A percentile compares a stretch with the other conserved stretches of the same genome.
Evolutionary conservation across 2,113 vertebrate genomes (phyloP).

Genomic region (Oryzias curvinotus): DNA sequence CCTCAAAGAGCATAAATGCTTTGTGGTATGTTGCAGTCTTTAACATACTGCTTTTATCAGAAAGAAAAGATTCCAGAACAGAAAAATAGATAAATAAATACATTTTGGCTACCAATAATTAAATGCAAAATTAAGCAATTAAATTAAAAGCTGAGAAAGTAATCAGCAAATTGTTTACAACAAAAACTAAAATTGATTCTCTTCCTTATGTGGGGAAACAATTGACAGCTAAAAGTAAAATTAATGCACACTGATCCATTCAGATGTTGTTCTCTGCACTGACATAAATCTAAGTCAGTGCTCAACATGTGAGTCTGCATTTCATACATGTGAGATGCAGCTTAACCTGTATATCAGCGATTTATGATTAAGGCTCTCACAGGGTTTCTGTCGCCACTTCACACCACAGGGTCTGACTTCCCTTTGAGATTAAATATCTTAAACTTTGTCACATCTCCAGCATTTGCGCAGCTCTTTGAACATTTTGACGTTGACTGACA

Average conservation of each 20-base stretch:
- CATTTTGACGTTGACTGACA: background rate
- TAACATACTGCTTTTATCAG: background rate
- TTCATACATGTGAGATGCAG: constrained; percentile 24
- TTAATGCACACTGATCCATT: background rate
- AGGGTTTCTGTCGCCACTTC: constrained; percentile 11
- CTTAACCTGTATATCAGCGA: constrained; percentile 14
- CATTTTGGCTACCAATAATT: background rate
- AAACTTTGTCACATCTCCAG: background rate
- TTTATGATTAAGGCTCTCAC: background rate
- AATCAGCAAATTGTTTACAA: constrained; percentile 82
- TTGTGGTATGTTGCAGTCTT: background rate
- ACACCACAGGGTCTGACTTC: background rate
- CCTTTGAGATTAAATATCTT: constrained; percentile 17
- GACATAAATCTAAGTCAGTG: constrained; percentile 5
- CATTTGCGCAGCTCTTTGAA: background rate
- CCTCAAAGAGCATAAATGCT: background rate
- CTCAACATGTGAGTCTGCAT: constrained; percentile 20
- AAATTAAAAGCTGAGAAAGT: constrained; percentile 14
- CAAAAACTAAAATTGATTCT: constrained; percentile 69
- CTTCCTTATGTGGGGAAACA: constrained; percentile 46
- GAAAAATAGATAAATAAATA: background rate
- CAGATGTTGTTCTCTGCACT: too few relatives aligned
- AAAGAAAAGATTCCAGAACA: background rate
- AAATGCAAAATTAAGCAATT: background rate
- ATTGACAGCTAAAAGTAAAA: constrained; percentile 40